phyloP scores from a whole-genome alignment of 2,797 vertebrate species.

The Poeciliopsis gracilis region DNA sequence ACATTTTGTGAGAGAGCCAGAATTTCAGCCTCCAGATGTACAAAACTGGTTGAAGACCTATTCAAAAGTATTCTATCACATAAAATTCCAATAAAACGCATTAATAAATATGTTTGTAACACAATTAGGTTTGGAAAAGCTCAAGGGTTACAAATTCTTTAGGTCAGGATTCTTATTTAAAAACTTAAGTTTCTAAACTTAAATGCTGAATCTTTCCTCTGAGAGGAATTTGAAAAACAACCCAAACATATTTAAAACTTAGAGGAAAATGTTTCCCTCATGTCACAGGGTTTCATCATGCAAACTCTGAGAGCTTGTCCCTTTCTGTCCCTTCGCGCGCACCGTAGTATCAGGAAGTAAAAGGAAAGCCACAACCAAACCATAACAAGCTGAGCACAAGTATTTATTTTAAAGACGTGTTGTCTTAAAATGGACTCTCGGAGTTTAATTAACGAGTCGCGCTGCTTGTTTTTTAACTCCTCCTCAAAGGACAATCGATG shows the following conservation, averaged over 20 bases:
- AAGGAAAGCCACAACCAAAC: conserved; percentile 44
- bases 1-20: background rate
- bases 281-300: background rate
- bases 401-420: conserved; percentile 9
- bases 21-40: background rate
- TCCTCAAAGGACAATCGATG: conserved; percentile 77
- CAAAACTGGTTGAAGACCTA: background rate
- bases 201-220: background rate
- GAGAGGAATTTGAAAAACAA: background rate
- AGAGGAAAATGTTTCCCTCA: background rate
- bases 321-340: conserved; percentile 61
- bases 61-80: background rate
- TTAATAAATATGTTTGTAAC: background rate
- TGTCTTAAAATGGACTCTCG: conserved; percentile 41
- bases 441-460: conserved; percentile 55
- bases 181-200: background rate
- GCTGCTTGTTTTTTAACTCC: conserved; percentile 72
- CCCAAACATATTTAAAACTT: background rate
- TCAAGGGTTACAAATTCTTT: background rate
- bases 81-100: background rate
- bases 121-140: background rate
- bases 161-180: background rate
- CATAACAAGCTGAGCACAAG: conserved; percentile 43
- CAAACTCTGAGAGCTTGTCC: background rate
- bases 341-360: conserved; percentile 72